Evolutionary conservation across 1,140 invertebrate genomes (phyloP).

Genomic region (Bicyclus anynana): DNA sequence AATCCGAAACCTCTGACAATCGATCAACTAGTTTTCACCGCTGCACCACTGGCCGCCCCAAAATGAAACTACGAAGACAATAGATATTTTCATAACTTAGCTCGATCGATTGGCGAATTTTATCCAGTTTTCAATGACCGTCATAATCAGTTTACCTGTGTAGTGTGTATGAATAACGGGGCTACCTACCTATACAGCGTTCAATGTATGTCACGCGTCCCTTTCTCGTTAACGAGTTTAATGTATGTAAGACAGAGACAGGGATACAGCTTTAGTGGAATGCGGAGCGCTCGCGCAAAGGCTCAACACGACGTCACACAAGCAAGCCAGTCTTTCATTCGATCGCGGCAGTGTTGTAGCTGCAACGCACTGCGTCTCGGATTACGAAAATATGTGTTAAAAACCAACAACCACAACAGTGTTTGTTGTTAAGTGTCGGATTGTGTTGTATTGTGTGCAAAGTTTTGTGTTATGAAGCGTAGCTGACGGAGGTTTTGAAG

Average conservation of each 20-base stretch:
- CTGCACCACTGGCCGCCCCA: too few species aligned
- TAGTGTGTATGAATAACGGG: constrained; percentile 71
- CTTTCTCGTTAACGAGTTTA: constrained; percentile 14
- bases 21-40: too few species aligned
- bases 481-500: constrained; percentile 57
- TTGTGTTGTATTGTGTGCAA: constrained; percentile 52
- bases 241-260: constrained; percentile 38
- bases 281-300: constrained; percentile 64
- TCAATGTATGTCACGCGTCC: constrained; percentile 23
- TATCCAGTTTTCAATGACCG: constrained; percentile 37
- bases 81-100: constrained; percentile 21
- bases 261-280: constrained; percentile 54
- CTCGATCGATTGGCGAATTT: constrained; percentile 35
- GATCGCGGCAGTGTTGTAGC: constrained; percentile 45
- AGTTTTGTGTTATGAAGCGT: constrained; percentile 71
- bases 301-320: constrained; percentile 28
- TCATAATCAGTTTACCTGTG: constrained; percentile 53
- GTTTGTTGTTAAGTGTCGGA: constrained; percentile 61
- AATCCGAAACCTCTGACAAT: too few species aligned
- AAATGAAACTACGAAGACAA: too few species aligned
- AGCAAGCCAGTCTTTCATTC: constrained; percentile 61
- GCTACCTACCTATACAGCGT: constrained; percentile 60
- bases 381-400: constrained; percentile 70
- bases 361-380: constrained; percentile 36
- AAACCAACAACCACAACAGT: constrained; percentile 54